Base-by-base conservation (phyloP, 2,888 invertebrate genomes). In the Phasia obesa region DNA sequence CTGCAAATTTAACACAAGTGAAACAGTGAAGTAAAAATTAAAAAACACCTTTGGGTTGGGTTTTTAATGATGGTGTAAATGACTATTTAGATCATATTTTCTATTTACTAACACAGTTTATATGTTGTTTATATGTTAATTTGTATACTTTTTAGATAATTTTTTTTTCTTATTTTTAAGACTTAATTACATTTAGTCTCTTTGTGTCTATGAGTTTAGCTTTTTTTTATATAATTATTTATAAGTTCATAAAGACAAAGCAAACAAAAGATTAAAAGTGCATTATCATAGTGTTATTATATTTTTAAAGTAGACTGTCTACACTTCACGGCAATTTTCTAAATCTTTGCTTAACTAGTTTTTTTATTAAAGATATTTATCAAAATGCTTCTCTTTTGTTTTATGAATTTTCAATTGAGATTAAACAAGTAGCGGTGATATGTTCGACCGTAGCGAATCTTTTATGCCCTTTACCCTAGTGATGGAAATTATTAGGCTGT, bases 121-220 rank as follows among this genome's bases (percentile, higher is more conserved):
- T 35, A 11, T 35, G 11, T 11, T 35, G 9, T 35, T 11, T 11
- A 35, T 11, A 4, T 35, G 27, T 6, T 27, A 27, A 11, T 13
- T 49, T 49, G 9, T 49, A 11, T 51, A 21, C 9, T 21, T 21
- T 55, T 62, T 35, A 11, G 11, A 35, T 35, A 35, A 35, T 11
- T 35, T 23, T 31, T 47, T 57, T 51, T 38, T 62, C 38, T 60
- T 60, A 55, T 51, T 60, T 73, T 65, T 53, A 79, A 80, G 74
- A 75, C 69, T 62, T 80, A 74, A 75, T 64, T 69, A 70, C 62
- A 75, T 49, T 74, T 74, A 27, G 70, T 47, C 55, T 25, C n/a
- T 55, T 17, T 55, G 55, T 51, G 19, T 25, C 47, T 67, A 13
- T 71, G 59, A 27, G 27, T 51, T 42, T 42, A 15, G 38, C 35